phyloP scores from a whole-genome alignment of 2,797 vertebrate species.

The Parambassis ranga region DNA sequence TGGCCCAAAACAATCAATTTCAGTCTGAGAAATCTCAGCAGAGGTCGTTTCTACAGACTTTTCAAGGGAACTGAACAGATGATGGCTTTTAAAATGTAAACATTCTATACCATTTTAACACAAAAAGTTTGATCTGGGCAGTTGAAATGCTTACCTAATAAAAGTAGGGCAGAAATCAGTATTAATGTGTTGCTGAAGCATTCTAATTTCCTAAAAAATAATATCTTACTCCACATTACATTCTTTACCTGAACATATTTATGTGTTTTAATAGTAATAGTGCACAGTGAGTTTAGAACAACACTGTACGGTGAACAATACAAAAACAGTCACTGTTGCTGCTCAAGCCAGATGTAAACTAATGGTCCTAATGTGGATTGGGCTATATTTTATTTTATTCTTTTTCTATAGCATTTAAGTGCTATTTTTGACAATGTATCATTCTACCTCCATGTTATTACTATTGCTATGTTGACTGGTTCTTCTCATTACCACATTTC shows the following conservation, averaged over 20 bases:
- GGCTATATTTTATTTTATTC: too few relatives aligned
- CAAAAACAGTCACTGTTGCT: conserved; percentile 22
- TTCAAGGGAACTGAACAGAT: neutral
- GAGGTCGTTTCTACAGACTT: neutral
- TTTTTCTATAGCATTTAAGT: too few relatives aligned
- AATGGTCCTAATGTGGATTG: too few relatives aligned
- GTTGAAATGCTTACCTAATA: neutral
- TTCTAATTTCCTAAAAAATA: too few relatives aligned
- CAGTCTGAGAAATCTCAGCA: neutral
- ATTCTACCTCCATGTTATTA: too few relatives aligned
- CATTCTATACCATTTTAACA: neutral
- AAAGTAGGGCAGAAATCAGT: neutral
- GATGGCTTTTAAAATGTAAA: neutral
- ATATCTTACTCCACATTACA: neutral
- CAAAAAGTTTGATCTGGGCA: neutral
- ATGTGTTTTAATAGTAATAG: too few relatives aligned
- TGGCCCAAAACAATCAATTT: conserved; percentile 22
- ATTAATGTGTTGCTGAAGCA: too few relatives aligned
- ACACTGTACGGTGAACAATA: neutral
- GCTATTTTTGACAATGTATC: too few relatives aligned
- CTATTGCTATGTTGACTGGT: too few relatives aligned
- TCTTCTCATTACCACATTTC: too few relatives aligned
- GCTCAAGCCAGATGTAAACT: conserved; percentile 2
- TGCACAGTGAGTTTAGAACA: too few relatives aligned
- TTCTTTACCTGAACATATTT: neutral